A percentile compares a stretch with the other conserved stretches of the same genome.
phyloP scores from a whole-genome alignment of 1,140 invertebrate genomes.

The Sarcophaga peregrina region DNA sequence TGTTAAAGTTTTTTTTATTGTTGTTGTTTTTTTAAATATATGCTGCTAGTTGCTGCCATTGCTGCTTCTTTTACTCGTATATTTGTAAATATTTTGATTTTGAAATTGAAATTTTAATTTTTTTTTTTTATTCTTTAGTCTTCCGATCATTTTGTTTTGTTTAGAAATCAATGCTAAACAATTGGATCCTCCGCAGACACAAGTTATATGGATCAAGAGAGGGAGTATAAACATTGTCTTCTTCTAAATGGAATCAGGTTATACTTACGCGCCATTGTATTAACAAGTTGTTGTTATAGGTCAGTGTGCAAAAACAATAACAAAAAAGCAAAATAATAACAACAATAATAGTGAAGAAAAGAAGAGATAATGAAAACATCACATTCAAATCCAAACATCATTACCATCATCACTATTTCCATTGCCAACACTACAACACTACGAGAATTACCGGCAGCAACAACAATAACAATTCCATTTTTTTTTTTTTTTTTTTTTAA shows the following conservation, averaged over 20 bases:
- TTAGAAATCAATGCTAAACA: conserved; percentile 23
- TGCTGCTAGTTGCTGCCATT: not conserved
- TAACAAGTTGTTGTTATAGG: conserved; percentile 25
- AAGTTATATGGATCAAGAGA: not conserved
- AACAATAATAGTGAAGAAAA: too few species aligned
- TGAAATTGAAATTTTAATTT: conserved; percentile 17
- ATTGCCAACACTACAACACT: not conserved
- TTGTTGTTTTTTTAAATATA: not conserved
- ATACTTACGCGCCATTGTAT: not conserved
- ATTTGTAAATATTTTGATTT: conserved; percentile 11
- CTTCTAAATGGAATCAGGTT: conserved; percentile 6
- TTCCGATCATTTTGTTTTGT: not conserved
- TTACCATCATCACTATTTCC: not conserved
- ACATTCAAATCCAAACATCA: conserved; percentile 11
- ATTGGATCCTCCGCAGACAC: not conserved
- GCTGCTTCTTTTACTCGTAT: not conserved
- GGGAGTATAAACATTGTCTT: not conserved
- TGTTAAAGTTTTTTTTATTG: not conserved
- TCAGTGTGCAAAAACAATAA: conserved; percentile 8
- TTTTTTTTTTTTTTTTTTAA: not conserved
- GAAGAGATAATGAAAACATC: not conserved
- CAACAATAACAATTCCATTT: conserved; percentile 11
- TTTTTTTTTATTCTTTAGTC: not conserved
- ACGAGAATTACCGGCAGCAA: not conserved
- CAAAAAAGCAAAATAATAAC: too few species aligned